phyloP scores from a whole-genome alignment of 2,797 vertebrate species.

The Pseudocheirus occidentalis region DNA sequence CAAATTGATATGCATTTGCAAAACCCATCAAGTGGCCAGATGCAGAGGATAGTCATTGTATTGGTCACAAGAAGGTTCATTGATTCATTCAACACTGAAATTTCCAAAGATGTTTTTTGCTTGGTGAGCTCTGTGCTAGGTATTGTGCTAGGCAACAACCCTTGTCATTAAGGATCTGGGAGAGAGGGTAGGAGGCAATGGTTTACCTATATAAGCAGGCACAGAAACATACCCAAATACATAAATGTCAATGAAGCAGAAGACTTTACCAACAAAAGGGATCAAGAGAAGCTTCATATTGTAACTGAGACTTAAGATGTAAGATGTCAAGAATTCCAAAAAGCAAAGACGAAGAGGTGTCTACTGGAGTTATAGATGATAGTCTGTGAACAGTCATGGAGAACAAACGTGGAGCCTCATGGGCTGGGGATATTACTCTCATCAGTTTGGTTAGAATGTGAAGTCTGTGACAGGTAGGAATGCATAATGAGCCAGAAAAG shows the following conservation, averaged over 20 bases:
- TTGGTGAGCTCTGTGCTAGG: background rate
- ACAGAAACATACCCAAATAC: background rate
- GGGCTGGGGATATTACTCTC: background rate
- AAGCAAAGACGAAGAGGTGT: background rate
- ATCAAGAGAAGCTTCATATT: background rate
- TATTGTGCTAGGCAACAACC: background rate
- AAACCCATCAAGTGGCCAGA: no score
- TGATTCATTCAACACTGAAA: background rate
- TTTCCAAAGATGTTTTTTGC: background rate
- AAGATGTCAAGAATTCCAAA: background rate
- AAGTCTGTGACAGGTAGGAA: background rate
- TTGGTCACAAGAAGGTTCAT: no score
- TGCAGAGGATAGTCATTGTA: no score
- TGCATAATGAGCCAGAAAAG: background rate
- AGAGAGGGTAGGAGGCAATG: background rate
- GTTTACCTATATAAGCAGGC: background rate
- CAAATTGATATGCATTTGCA: no score
- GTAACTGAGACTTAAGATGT: background rate
- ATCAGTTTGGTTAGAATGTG: background rate
- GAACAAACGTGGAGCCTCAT: background rate
- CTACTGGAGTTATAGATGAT: background rate
- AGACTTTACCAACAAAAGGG: background rate
- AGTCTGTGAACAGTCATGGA: background rate
- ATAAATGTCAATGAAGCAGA: background rate
- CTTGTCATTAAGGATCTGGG: background rate